A percentile compares a stretch with the other conserved stretches of the same genome.
Conservation (phyloP, 2,797 vertebrate genomes). For the Glossophaga mutica region DNA sequence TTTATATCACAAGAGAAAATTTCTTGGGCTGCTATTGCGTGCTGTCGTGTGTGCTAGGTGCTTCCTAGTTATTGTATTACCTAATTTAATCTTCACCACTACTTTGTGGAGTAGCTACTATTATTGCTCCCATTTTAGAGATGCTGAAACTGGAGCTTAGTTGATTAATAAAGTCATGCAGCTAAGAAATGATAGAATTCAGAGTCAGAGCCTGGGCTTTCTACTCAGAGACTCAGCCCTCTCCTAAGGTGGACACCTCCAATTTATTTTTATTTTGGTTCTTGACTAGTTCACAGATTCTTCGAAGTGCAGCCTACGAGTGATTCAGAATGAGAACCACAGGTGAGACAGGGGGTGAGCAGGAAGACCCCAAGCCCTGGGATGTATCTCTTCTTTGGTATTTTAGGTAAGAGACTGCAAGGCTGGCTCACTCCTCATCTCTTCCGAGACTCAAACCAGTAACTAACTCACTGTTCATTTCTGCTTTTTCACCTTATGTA, state of each 20-base stretch:
- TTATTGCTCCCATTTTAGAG: neutral
- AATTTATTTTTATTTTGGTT: neutral
- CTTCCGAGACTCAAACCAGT: neutral
- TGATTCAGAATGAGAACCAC: neutral
- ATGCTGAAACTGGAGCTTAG: neutral
- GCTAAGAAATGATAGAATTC: neutral
- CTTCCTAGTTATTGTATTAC: neutral
- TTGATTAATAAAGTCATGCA: neutral
- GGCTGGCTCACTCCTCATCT: neutral
- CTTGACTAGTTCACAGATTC: neutral
- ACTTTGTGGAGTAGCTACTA: neutral
- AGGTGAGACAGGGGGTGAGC: neutral
- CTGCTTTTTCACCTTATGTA: slow-evolving; percentile 55
- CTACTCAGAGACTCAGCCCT: neutral
- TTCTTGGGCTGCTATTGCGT: neutral
- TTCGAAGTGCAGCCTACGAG: neutral
- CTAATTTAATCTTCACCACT: neutral
- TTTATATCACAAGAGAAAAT: neutral
- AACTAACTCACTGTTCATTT: slow-evolving; percentile 48
- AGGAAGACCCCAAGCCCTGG: neutral
- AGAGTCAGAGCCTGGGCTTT: neutral
- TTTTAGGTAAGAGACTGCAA: slow-evolving; percentile 21
- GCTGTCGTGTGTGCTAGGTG: neutral
- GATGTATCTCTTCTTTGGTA: neutral
- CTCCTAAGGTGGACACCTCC: neutral